Percentiles rank a stretch among this genome's conserved stretches.
phyloP scores from a whole-genome alignment of 2,113 vertebrate genomes.

The Verasper variegatus region DNA sequence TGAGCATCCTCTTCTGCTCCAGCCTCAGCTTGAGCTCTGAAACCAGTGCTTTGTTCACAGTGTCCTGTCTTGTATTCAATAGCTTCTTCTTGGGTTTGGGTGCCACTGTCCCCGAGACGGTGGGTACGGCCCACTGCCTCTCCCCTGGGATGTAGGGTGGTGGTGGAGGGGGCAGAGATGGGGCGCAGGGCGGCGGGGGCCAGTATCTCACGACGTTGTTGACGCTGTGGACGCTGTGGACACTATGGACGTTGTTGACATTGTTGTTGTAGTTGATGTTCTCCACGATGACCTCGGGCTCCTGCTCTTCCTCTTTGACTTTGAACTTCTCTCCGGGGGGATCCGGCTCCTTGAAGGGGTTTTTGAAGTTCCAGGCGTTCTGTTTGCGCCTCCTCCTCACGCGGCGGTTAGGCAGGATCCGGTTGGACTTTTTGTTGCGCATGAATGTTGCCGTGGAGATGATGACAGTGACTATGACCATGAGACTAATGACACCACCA shows the following conservation, averaged over 20 bases:
- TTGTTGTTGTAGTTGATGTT: conserved; percentile 90
- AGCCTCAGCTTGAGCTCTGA: conserved; percentile 95
- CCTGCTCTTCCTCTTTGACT: conserved; percentile 70
- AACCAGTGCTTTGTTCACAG: conserved; percentile 86
- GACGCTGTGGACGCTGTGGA: conserved; percentile 83
- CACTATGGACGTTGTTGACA: conserved; percentile 17
- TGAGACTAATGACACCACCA: conserved; percentile 87
- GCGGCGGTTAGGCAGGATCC: conserved; percentile 87
- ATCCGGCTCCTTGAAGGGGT: conserved; percentile 83
- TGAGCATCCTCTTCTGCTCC: conserved; percentile 85
- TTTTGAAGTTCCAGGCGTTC: conserved; percentile 77
- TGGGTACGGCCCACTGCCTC: conserved; percentile 82
- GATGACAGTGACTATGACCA: conserved; percentile 90
- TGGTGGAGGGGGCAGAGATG: conserved; percentile 79
- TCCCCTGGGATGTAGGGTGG: conserved; percentile 32
- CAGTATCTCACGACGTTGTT: conserved; percentile 58
- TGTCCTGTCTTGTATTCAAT: conserved; percentile 66
- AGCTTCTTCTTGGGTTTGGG: conserved; percentile 73
- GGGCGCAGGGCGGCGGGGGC: conserved; percentile 69
- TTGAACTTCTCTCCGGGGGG: conserved; percentile 80
- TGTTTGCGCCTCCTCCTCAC: conserved; percentile 83
- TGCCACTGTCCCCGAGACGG: conserved; percentile 84
- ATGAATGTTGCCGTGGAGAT: conserved; percentile 95
- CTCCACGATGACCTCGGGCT: conserved; percentile 62
- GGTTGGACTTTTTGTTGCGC: conserved; percentile 96